Conservation (phyloP, 2,888 invertebrate species). For the Lampropteryx suffumata region DNA sequence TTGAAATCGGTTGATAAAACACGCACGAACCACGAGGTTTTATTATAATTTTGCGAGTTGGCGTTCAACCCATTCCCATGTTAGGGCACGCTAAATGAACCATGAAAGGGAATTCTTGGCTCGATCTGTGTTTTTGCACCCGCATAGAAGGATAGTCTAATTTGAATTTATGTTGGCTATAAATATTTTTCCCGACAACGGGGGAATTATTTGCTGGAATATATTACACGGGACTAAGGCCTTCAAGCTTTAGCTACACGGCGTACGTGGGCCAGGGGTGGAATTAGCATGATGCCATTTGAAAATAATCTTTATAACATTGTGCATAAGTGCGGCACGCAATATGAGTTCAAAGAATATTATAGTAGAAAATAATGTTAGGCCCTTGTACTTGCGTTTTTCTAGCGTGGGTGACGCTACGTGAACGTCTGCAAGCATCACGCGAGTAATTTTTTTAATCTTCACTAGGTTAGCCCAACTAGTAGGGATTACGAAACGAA, state of each 20-base stretch:
- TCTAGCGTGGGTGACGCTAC: no score
- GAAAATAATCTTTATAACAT: no score
- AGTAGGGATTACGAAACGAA: no score
- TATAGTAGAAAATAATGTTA: no score
- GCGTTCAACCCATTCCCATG: conserved; percentile 18
- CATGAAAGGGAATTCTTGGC: conserved; percentile 36
- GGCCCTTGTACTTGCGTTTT: no score
- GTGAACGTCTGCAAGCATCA: no score
- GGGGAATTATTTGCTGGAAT: conserved; percentile 48
- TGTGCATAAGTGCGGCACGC: no score
- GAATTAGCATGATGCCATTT: background rate
- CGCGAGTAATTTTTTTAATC: no score
- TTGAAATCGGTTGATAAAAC: background rate
- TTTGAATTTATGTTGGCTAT: conserved; percentile 58
- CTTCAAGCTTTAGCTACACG: background rate
- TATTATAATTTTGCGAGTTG: conserved; percentile 19
- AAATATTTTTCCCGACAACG: conserved; percentile 54
- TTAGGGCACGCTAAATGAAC: conserved; percentile 36
- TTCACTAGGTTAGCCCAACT: no score
- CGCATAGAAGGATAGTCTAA: conserved; percentile 47
- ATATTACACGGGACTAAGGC: conserved; percentile 31
- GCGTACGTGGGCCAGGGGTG: background rate
- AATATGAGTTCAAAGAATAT: no score
- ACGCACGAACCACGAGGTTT: background rate
- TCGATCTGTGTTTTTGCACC: conserved; percentile 43